Evolutionary conservation across 2,888 invertebrate genomes (phyloP).

Genomic region (Meteorus cinctellus): DNA sequence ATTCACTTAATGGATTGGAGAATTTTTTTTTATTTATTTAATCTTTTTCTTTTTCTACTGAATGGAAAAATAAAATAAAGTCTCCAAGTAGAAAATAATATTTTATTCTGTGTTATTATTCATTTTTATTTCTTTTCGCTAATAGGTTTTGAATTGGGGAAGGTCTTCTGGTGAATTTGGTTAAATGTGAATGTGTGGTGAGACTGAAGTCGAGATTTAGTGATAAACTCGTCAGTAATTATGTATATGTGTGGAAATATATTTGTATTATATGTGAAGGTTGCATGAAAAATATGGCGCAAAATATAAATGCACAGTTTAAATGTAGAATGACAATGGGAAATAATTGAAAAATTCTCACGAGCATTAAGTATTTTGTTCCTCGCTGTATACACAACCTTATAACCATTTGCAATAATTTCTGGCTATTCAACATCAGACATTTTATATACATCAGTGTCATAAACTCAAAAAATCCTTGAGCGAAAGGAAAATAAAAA

Average conservation of each 20-base stretch:
- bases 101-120: neutral
- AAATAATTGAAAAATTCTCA: conserved; percentile 40
- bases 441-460: neutral
- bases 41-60: neutral
- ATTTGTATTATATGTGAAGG: neutral
- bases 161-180: conserved; percentile 5
- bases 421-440: neutral
- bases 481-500: neutral
- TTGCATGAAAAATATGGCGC: conserved; percentile 55
- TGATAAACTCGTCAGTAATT: neutral
- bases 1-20: conserved; percentile 7
- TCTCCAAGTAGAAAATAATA: neutral
- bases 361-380: conserved; percentile 31
- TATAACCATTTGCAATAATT: no score
- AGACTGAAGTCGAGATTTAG: neutral
- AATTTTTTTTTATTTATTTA: neutral
- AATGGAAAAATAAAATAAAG: neutral
- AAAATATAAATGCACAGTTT: conserved; percentile 65
- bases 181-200: neutral
- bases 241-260: neutral
- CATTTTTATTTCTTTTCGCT: neutral
- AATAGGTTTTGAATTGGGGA: neutral
- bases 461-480: neutral
- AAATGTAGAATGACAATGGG: conserved; percentile 46
- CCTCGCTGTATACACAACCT: neutral